Percentiles rank a stretch among this genome's conserved stretches.
phyloP scores from a whole-genome alignment of 2,113 vertebrate genomes.

The Carassius carassius region DNA sequence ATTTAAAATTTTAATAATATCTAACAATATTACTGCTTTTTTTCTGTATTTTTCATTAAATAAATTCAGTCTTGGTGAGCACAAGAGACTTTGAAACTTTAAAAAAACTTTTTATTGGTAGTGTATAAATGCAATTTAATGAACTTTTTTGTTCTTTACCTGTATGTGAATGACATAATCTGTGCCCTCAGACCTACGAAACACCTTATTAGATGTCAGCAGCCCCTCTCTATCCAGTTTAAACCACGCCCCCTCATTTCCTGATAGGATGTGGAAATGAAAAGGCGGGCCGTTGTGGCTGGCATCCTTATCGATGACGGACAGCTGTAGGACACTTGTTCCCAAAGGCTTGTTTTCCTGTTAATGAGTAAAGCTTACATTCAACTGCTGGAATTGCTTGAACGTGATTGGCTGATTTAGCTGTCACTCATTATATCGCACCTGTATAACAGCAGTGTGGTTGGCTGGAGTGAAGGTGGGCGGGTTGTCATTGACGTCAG shows the following conservation, averaged over 20 bases:
- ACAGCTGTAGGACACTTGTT: slow-evolving; percentile 92
- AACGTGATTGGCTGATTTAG: neutral
- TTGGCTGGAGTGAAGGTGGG: slow-evolving; percentile 90
- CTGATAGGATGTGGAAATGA: slow-evolving; percentile 86
- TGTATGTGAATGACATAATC: slow-evolving; percentile 88
- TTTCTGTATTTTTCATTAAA: too few relatives aligned
- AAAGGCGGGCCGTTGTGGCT: slow-evolving; percentile 95
- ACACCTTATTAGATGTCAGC: slow-evolving; percentile 87
- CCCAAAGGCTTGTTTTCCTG: slow-evolving; percentile 96
- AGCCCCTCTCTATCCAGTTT: slow-evolving; percentile 84
- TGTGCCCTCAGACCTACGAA: slow-evolving; percentile 80
- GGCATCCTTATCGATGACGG: slow-evolving; percentile 91
- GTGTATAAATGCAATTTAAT: neutral
- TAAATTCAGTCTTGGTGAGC: too few relatives aligned
- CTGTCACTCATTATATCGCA: slow-evolving; percentile 52
- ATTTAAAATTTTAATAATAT: too few relatives aligned
- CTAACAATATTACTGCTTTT: too few relatives aligned
- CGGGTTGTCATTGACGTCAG: slow-evolving; percentile 94
- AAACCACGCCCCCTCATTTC: slow-evolving; percentile 91
- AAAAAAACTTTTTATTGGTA: neutral
- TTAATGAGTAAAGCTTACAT: neutral
- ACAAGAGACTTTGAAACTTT: too few relatives aligned
- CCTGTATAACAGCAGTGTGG: slow-evolving; percentile 93
- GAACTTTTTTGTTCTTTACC: slow-evolving; percentile 70
- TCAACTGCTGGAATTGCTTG: neutral